Evolutionary conservation across 2,888 invertebrate genomes (phyloP), one percentile per base, ranked within the genome.

Genomic region (Chironomus riparius): DNA sequence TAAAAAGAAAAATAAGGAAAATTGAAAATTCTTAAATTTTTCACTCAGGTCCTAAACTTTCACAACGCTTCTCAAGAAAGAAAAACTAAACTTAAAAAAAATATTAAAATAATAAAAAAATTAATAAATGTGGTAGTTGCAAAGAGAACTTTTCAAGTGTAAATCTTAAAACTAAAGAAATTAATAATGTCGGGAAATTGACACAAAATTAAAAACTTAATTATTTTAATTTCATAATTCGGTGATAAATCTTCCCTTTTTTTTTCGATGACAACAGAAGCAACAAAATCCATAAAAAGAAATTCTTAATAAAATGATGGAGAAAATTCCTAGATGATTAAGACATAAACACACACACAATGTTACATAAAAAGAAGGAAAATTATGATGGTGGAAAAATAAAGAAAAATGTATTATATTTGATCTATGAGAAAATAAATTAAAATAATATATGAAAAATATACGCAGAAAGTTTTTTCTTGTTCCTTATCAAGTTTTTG

Each of bases 391-490:
- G 28, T 22, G 56, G 5, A 56, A 56, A 50, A 56, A 38, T 10
- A 10, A 10, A 70, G 21, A 70, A 70, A 62, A 71, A 71, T 71
- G 71, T 71, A 71, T 71, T 71, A 71, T 71, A 71, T 71, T 70
- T 71, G 47, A 71, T 71, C 56, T 48, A 71, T 22, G 56, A 71
- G 24, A 47, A 71, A 71, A 71, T 71, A 71, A 71, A 71, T 56
- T 71, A 71, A 70, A 71, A 28, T 70, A 70, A 70, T 71, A 71
- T 71, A 56, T 71, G 18, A 71, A 71, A 70, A 71, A 71, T 56
- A 71, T 18, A 38, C 7, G 10, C n/a, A 18, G 21, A 18, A 62
- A 47, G 56, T 22, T 50, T 18, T 21, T 56, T 70, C 56, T 47
- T 24, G 15, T 24, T 21, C 0, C 22, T 24, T 21, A 21, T 65